Conservation (phyloP, 2,113 vertebrate species). For the Trogon surrucura region DNA sequence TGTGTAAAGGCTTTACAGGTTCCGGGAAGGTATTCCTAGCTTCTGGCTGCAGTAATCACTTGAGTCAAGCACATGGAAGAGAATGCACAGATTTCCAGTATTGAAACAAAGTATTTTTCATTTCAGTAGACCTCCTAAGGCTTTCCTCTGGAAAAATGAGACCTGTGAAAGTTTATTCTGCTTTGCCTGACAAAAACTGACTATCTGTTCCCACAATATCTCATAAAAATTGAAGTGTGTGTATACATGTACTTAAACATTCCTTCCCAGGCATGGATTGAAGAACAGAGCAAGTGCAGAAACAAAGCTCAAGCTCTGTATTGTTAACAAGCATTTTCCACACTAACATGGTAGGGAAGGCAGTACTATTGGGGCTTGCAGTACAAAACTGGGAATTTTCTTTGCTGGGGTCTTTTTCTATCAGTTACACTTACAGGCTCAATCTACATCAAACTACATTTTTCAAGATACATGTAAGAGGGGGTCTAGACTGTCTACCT, state of each 20-base stretch:
- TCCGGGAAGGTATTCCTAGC: neutral
- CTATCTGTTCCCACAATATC: neutral
- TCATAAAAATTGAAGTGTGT: neutral
- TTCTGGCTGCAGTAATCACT: neutral
- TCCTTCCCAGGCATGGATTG: neutral
- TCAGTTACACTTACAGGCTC: neutral
- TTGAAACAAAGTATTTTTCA: neutral
- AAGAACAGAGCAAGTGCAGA: neutral
- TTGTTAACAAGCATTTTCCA: neutral
- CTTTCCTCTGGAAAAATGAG: neutral
- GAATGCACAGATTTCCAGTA: neutral
- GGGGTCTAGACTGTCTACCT: too few species aligned
- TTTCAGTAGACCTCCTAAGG: neutral
- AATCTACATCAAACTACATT: neutral
- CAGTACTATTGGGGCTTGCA: accelerated
- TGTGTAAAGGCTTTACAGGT: neutral
- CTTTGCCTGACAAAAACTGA: neutral
- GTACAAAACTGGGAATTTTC: neutral
- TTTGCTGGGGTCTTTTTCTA: neutral
- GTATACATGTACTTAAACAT: neutral
- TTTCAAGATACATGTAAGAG: neutral
- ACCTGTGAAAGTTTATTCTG: neutral
- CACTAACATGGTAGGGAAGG: neutral
- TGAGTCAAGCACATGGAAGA: neutral
- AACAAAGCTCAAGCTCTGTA: neutral